Conservation (phyloP, 2,113 vertebrate species). For the Ranitomeya imitator region DNA sequence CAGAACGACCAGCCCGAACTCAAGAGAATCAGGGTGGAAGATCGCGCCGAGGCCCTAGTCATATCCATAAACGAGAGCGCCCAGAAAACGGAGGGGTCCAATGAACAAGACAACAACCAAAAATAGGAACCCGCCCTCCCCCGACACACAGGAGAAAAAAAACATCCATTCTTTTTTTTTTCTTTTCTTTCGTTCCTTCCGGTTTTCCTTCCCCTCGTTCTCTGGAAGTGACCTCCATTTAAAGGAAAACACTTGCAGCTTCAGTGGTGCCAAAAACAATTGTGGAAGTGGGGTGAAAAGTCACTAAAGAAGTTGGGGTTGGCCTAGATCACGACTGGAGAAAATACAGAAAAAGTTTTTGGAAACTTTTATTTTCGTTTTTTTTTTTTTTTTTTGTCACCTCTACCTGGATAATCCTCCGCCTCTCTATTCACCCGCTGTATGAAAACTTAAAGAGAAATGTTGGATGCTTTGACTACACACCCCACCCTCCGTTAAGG, state of each 20-base stretch:
- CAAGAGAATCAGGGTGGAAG: slow-evolving; percentile 85
- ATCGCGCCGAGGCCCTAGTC: slow-evolving; percentile 71
- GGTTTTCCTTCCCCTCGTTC: slow-evolving; percentile 27
- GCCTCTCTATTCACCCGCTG: too few relatives aligned
- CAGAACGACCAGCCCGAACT: slow-evolving; percentile 79
- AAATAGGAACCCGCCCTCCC: slow-evolving; percentile 71
- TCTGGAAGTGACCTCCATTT: slow-evolving; percentile 51
- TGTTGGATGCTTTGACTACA: too few relatives aligned
- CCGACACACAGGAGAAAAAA: background rate
- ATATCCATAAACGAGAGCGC: slow-evolving; percentile 77
- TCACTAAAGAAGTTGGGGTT: slow-evolving; percentile 83
- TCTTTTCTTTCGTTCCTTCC: slow-evolving; percentile 60
- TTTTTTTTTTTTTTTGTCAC: too few relatives aligned
- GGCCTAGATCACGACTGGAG: slow-evolving; percentile 75
- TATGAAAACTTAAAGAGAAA: too few relatives aligned
- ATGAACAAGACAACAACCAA: slow-evolving; percentile 76
- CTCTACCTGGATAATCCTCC: background rate
- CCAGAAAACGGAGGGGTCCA: slow-evolving; percentile 67
- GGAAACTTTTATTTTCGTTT: slow-evolving; percentile 56
- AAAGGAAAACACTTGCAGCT: slow-evolving; percentile 56
- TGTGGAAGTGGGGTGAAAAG: slow-evolving; percentile 39
- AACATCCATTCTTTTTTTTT: slow-evolving; percentile 45
- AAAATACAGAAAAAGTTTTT: slow-evolving; percentile 61
- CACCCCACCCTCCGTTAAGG: too few relatives aligned
- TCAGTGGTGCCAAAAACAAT: slow-evolving; percentile 88